These are phyloP conservation scores for Palythoa caribaeorum DNA, from an alignment of 92 coral and sea anemone species.

Conservation along the genomic window DNA sequence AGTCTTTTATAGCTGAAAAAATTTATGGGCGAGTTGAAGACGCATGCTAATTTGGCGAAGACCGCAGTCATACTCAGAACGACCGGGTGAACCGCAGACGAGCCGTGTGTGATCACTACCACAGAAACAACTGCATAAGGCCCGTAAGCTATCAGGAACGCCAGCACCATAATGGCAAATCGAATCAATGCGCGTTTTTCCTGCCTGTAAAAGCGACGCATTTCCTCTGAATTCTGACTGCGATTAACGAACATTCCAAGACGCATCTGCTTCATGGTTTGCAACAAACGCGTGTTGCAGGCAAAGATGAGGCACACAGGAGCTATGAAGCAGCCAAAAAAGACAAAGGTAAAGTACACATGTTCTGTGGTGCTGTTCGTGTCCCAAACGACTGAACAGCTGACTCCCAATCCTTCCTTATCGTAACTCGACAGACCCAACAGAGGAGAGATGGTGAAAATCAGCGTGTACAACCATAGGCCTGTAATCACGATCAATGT, in stretches of 20 bases:
- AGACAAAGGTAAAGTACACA: constrained; percentile 64
- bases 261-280: constrained; percentile 39
- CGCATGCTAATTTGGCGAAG: constrained; percentile 59
- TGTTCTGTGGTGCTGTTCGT: constrained; percentile 54
- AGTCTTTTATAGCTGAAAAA: constrained; percentile 48
- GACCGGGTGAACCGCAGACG: constrained; percentile 45
- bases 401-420: constrained; percentile 66
- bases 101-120: constrained; percentile 39
- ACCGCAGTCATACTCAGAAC: constrained; percentile 58
- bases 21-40: constrained; percentile 56
- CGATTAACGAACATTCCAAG: constrained; percentile 34
- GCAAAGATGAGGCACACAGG: constrained; percentile 43
- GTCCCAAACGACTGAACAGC: constrained; percentile 74
- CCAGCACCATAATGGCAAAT: constrained; percentile 13
- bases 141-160: constrained; percentile 47
- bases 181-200: constrained; percentile 11
- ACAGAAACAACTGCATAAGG: constrained; percentile 63
- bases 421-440: constrained; percentile 70
- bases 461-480: constrained; percentile 62
- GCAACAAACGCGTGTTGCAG: constrained; percentile 1
- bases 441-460: constrained; percentile 62
- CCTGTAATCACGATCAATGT: constrained; percentile 47
- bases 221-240: constrained; percentile 9
- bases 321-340: constrained; percentile 65
- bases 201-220: constrained; percentile 3